Percentiles rank a stretch among this genome's conserved stretches.
Evolutionary conservation across 2,888 invertebrate species (phyloP).

Genomic region (Caenorhabditis sp.): DNA sequence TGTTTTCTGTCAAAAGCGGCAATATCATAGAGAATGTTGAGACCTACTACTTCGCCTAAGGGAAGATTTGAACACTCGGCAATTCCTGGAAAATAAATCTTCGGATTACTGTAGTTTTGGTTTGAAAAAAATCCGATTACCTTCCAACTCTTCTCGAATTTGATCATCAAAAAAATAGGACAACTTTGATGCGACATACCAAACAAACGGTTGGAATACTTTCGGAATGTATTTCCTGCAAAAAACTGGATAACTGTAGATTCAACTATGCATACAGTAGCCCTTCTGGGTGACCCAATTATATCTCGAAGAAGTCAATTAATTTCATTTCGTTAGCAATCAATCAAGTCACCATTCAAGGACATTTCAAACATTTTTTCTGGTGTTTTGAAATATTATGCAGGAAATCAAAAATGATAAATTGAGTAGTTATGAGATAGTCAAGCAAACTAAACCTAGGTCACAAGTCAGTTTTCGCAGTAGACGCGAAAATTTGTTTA

Average conservation of each 20-base stretch:
- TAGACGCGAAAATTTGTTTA: too few relatives aligned
- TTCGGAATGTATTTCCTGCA: conserved; percentile 55
- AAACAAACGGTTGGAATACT: conserved; percentile 51
- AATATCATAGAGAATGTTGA: conserved; percentile 65
- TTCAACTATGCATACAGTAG: too few relatives aligned
- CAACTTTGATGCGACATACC: conserved; percentile 53
- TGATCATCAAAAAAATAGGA: conserved; percentile 51
- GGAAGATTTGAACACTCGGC: conserved; percentile 47
- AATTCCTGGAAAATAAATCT: conserved; percentile 56
- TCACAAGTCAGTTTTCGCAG: too few relatives aligned
- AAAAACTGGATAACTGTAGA: background rate
- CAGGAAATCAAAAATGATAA: background rate
- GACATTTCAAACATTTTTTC: background rate
- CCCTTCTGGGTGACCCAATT: background rate
- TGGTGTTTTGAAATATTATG: too few relatives aligned
- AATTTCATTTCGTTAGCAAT: background rate
- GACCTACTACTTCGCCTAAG: conserved; percentile 59
- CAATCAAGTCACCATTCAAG: background rate
- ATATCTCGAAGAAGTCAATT: background rate
- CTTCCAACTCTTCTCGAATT: conserved; percentile 51
- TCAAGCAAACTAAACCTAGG: background rate
- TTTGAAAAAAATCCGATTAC: too few relatives aligned
- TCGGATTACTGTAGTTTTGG: background rate
- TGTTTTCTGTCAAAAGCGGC: conserved; percentile 58
- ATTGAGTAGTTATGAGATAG: background rate